Evolutionary conservation across 2,797 vertebrate species (phyloP), one percentile per base, ranked within the genome.

Genomic region (Melanotaenia boesemani): DNA sequence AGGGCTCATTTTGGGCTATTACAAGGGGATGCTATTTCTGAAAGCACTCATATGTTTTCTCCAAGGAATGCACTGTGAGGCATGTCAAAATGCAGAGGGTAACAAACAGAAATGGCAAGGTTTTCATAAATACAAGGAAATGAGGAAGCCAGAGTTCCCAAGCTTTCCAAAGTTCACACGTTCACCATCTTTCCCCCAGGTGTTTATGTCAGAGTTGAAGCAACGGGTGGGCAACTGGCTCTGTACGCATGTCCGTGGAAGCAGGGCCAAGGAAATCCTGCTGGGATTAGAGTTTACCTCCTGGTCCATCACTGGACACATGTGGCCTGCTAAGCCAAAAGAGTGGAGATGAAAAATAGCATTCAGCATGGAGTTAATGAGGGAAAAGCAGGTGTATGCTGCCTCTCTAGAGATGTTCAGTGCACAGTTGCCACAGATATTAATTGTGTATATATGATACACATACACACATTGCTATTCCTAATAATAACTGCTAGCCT

Each of bases 121-220:
- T 69, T 63, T 62, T 73, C 18, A 67, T 6, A 30, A 75, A 32
- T 30, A 46, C 6, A 70, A 16, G 9, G 15, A 81, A 16, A 60
- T 1, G 57, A 56, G 20, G 62, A 66, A 60, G 16, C 37, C 26
- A 52, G 62, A 66, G 63, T 41, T 61, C 62, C 55, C 39, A 41
- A 55, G 76, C 80, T 64, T 67, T 34, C 37, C 4, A 28, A 12
- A 30, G 30, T 71, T 56, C 48, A 32, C 60, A 50, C 48, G 50
- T n/a, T 66, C 67, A 60, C 63, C 61, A 28, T 83, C 39, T 66
- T 71, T 76, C 67, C n/a, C 70, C 82, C 83, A 81, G 66, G 77
- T 83, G 83, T 79, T 56, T 26, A 70, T 81, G 86, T 87, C 82
- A 80, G 78, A 84, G 85, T 82, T 88, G 80, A 84, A 84, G 72